Evolutionary conservation across 2,797 vertebrate genomes (phyloP), one percentile per base, ranked within the genome.

Genomic region (Numenius phaeopus): DNA sequence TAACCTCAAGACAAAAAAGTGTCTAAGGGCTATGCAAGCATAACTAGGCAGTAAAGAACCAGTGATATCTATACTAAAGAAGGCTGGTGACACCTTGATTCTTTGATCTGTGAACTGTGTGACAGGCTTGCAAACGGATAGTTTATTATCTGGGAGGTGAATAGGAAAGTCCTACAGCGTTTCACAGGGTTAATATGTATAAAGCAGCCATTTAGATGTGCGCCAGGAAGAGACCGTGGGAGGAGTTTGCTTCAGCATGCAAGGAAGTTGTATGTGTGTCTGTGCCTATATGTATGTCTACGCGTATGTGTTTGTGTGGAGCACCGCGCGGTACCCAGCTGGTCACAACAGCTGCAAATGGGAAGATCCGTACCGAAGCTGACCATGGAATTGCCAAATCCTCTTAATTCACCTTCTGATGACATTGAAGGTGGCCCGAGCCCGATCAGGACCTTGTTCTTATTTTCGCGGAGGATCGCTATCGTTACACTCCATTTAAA

Each of bases 71-170:
- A 96, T 95, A 97, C 97, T 98, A 98, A 94, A 94, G 94, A 96
- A 96, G 49, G 78, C 95, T 95, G 83, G 91, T 98, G 97, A 95
- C 94, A 98, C 97, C 97, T 98, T 97, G 95, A 97, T 97, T 97
- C 98, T 98, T 98, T 98, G 96, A 98, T 98, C 97, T 97, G 89
- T 96, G 97, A 98, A 98, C 97, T 98, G 97, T 96, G 97, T 94
- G 94, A 96, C 89, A 96, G 94, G 83, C 96, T 98, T 98, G 95
- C 94, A 98, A 97, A 97, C 64, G 94, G 97, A 90, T 94, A 95
- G 95, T 96, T 97, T 98, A 97, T 97, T 97, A 98, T 97, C 96
- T 90, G 91, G 80, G 93, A 97, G 76, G 95, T 77, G 91, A 97
- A 95, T 96, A 94, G 81, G 83, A 89, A 95, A 97, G 90, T 97